Base-by-base conservation (phyloP, 2,797 vertebrate species). In the Chloroceryle inda region DNA sequence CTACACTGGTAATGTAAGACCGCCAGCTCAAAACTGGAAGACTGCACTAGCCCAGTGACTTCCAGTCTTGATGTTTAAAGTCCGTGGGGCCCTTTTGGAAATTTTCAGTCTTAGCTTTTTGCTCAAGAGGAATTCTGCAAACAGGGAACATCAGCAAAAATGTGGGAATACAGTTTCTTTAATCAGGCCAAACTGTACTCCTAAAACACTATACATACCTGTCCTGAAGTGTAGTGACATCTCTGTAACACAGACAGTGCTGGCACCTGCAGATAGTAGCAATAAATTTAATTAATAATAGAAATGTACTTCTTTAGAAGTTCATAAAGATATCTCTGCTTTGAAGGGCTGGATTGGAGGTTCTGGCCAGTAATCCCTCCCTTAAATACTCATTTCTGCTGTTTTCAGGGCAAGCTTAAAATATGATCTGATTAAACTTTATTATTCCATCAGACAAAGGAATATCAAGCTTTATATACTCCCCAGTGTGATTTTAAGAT, bases 201-300 rank as follows among this genome's bases (percentile, higher is more conserved):
- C 29, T 45, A 16, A 68, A 63, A 29, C 19, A 5, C 40, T 59
- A 66, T 63, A 44, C 89, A 3, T 78, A 97, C 96, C 88, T 92
- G 96, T 96, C 55, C 49, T 96, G 88, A 97, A 97, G 27, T 94
- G 40, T 5, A 13, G n/a, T 33, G 91, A 69, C 47, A 97, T 0
- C 15, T 33, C 91, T 13, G 92, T 94, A 59, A 94, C 6, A 78
- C 96, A 97, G 44, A 95, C 12, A 44, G n/a, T 2, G 0, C 59
- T 89, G 44, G 47, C 52, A 92, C 42, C 96, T 97, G 94, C 53
- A 86, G 42, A 56, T 4, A 86, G 23, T 2, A 56, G 63, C 4
- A 68, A 44, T 5, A 66, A 13, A 88, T 19, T 4, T 9, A 24
- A 40, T 88, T 73, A 88, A 21, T 37, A 47, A 37, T 27, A 72